Percentiles rank a stretch among this genome's conserved stretches.
These are phyloP conservation scores for Coturnix japonica DNA, from an alignment of 2,113 vertebrate genomes.

Conservation along the genomic window DNA sequence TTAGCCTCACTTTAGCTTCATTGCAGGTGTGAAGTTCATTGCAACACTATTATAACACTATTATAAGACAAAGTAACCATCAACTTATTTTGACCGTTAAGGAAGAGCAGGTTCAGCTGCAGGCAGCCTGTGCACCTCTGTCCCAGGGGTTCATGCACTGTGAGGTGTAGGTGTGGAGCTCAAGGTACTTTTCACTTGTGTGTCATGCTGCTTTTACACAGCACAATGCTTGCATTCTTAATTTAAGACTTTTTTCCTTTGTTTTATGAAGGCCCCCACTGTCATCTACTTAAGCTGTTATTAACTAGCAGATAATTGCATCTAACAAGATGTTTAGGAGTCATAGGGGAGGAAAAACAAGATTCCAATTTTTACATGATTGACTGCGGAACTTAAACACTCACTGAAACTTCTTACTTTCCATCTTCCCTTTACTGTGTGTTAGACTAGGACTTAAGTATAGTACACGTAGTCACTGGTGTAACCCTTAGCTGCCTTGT, in stretches of 20 bases:
- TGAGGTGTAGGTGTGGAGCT: neutral
- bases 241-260: neutral
- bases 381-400: neutral
- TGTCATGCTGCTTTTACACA: neutral
- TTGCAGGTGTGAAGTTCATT: too few species aligned
- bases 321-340: conserved; percentile 38
- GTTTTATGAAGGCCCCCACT: neutral
- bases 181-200: neutral
- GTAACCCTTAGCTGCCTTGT: neutral
- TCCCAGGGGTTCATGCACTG: neutral
- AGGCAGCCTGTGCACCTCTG: too few species aligned
- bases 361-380: conserved; percentile 25
- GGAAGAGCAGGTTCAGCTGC: neutral
- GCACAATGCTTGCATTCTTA: neutral
- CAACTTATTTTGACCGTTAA: fast-evolving
- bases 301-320: conserved; percentile 44
- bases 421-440: neutral
- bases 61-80: neutral
- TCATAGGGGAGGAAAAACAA: neutral
- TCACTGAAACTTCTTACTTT: neutral
- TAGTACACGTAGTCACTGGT: neutral
- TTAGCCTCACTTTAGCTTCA: neutral
- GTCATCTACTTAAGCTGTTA: neutral
- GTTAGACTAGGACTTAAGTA: neutral
- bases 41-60: too few species aligned